phyloP scores from a whole-genome alignment of 2,113 vertebrate species.

The Phycodurus eques region DNA sequence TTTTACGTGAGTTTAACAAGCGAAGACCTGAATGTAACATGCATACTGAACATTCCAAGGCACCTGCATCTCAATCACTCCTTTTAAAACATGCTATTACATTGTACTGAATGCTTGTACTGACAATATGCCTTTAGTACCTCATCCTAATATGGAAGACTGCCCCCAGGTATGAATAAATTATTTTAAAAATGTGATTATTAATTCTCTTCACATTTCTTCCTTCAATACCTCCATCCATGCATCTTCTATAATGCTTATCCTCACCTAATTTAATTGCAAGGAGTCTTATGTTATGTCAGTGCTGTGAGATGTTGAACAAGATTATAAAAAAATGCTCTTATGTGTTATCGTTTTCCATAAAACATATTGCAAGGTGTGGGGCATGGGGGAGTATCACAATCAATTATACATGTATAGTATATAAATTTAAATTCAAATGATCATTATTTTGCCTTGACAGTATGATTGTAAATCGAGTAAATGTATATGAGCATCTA shows the following conservation, averaged over 20 bases:
- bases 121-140: not conserved
- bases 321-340: too few relatives aligned
- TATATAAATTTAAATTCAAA: too few relatives aligned
- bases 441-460: too few relatives aligned
- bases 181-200: not conserved
- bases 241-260: not conserved
- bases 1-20: conserved; percentile 14
- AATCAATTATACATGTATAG: not conserved
- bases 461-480: too few relatives aligned
- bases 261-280: not conserved
- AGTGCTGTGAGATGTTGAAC: not conserved
- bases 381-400: not conserved
- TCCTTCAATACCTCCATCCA: not conserved
- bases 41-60: conserved; percentile 20
- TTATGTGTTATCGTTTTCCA: not conserved
- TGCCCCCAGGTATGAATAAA: not conserved
- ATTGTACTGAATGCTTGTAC: not conserved
- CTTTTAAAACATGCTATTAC: not conserved
- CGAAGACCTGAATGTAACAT: not conserved
- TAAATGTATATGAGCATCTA: too few relatives aligned
- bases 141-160: not conserved
- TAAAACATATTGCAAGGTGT: not conserved
- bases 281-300: not conserved
- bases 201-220: not conserved
- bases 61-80: conserved; percentile 24